Conservation (phyloP, 2,797 vertebrate genomes). For the Gymnothorax javanicus region DNA sequence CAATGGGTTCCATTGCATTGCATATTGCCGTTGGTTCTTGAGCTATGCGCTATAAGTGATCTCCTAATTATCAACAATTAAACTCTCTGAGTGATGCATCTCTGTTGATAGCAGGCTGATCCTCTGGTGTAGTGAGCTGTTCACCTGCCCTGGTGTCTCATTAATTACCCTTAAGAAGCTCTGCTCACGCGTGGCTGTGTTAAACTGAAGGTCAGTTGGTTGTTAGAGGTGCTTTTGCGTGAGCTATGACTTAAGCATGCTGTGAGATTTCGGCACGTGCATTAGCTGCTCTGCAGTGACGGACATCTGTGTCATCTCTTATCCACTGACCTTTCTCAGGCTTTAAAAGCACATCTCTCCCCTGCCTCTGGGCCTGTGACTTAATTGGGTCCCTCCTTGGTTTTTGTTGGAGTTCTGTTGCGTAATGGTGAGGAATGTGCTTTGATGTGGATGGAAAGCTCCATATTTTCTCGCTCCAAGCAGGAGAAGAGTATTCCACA, state of each 20-base stretch:
- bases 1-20: background rate
- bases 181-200: constrained; percentile 43
- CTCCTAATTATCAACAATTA: background rate
- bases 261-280: constrained; percentile 44
- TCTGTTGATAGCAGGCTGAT: constrained; percentile 26
- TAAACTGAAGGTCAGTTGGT: constrained; percentile 46
- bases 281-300: constrained; percentile 68
- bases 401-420: constrained; percentile 44
- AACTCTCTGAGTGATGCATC: background rate
- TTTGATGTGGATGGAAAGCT: constrained; percentile 43
- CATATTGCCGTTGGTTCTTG: background rate
- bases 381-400: constrained; percentile 51
- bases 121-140: background rate
- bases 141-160: constrained; percentile 44
- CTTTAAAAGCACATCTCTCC: constrained; percentile 47
- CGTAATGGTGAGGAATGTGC: constrained; percentile 40
- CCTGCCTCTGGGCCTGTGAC: constrained; percentile 27
- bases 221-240: constrained; percentile 37
- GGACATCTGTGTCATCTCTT: constrained; percentile 59
- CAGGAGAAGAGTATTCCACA: background rate
- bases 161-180: constrained; percentile 41
- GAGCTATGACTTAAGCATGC: constrained; percentile 27
- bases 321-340: constrained; percentile 49
- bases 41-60: background rate
- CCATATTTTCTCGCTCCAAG: constrained; percentile 15